Conservation (phyloP, 2,113 vertebrate genomes). For the Genyomyrus donnyi region DNA sequence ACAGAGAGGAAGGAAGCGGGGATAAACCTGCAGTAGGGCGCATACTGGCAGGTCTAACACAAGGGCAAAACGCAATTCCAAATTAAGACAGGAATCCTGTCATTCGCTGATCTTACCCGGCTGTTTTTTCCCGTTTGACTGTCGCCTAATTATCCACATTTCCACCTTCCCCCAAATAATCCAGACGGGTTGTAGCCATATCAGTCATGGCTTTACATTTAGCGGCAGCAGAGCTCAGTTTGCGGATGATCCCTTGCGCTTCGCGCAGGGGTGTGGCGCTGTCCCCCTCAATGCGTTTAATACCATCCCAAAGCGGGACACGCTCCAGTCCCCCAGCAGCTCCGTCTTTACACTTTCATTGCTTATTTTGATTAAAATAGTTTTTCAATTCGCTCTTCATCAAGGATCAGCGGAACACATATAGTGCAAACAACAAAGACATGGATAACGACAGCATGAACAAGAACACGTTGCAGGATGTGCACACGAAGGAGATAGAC, state of each 20-base stretch:
- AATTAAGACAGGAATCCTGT: not conserved
- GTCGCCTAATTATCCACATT: not conserved
- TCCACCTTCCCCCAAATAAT: not conserved
- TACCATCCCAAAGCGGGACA: constrained; percentile 58
- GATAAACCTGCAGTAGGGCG: not conserved
- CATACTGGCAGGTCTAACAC: not conserved
- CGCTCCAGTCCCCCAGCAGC: constrained; percentile 41
- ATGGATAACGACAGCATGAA: constrained; percentile 83
- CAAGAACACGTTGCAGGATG: constrained; percentile 77
- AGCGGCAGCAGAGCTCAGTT: not conserved
- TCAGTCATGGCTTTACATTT: not conserved
- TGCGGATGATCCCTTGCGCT: constrained; percentile 70
- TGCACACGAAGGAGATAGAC: constrained; percentile 95
- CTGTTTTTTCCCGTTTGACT: not conserved
- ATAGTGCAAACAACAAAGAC: constrained; percentile 93
- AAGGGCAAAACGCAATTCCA: not conserved
- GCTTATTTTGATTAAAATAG: constrained; percentile 55
- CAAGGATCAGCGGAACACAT: constrained; percentile 93
- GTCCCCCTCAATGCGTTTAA: constrained; percentile 51
- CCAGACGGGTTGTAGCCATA: not conserved
- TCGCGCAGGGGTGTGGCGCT: constrained; percentile 74
- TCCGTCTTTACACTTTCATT: constrained; percentile 15
- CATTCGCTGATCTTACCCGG: not conserved
- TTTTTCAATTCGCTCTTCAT: constrained; percentile 79
- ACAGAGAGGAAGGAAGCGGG: not conserved